Evolutionary conservation across 1,140 invertebrate genomes (phyloP).

Genomic region (Zeugodacus cucurbitae): DNA sequence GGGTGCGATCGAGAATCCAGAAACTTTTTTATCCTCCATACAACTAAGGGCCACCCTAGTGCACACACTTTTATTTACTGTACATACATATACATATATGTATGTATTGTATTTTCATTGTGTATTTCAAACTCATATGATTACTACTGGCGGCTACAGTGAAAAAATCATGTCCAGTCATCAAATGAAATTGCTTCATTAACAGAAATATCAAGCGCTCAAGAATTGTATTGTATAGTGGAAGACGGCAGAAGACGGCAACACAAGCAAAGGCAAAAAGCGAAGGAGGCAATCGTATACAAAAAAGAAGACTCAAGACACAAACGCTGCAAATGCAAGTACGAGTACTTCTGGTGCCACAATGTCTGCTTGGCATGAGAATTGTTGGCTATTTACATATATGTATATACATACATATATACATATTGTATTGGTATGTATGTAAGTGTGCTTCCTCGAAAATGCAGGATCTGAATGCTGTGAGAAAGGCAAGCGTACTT

Average conservation of each 20-base stretch:
- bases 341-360: not conserved
- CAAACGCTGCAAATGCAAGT: not conserved
- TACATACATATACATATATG: not conserved
- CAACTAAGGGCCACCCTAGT: too few relatives aligned
- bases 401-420: not conserved
- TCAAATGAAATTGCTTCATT: slow-evolving; percentile 34
- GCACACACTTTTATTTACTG: not conserved
- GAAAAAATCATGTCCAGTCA: slow-evolving; percentile 5
- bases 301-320: not conserved
- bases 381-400: not conserved
- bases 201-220: not conserved
- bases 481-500: not conserved
- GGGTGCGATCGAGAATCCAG: too few relatives aligned
- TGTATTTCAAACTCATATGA: too few relatives aligned
- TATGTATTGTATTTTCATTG: not conserved
- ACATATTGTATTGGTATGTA: too few relatives aligned
- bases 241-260: not conserved
- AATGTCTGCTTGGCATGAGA: not conserved
- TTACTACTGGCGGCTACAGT: not conserved
- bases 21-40: too few relatives aligned
- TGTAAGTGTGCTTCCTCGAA: not conserved
- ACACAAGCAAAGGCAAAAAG: not conserved
- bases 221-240: not conserved
- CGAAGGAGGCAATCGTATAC: not conserved
- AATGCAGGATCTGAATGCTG: not conserved